These are phyloP conservation scores for Sitta europaea DNA, from an alignment of 2,113 vertebrate genomes.

Conservation along the genomic window DNA sequence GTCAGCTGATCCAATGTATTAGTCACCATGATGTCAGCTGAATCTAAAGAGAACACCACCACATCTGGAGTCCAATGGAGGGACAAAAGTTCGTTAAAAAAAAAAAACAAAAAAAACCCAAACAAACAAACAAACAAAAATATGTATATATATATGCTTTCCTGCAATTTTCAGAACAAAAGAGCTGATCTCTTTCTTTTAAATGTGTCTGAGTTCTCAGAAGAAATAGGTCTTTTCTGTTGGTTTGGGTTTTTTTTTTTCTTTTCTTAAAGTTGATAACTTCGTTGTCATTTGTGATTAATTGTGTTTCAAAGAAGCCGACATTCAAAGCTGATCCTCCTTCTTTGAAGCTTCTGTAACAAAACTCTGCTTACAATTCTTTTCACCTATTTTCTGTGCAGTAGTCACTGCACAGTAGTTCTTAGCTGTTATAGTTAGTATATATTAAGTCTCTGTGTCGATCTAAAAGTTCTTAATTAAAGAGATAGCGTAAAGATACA, in stretches of 20 bases:
- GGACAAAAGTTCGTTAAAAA: not conserved
- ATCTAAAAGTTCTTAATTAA: not conserved
- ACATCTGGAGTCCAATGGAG: not conserved
- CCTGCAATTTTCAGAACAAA: not conserved
- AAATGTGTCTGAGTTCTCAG: not conserved
- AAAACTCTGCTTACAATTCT: not conserved
- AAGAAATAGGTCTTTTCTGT: not conserved
- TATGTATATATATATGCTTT: not conserved
- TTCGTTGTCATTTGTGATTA: conserved; percentile 5
- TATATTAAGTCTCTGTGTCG: not conserved
- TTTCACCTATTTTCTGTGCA: not conserved
- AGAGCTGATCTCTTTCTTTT: not conserved
- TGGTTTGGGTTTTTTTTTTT: not conserved
- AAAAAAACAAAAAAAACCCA: not conserved
- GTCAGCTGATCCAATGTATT: not conserved
- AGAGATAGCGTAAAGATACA: not conserved
- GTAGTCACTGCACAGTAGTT: rapidly evolving
- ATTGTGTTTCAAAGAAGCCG: not conserved
- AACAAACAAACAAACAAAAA: too few relatives aligned
- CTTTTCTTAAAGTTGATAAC: not conserved
- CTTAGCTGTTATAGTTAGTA: not conserved
- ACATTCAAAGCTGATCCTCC: not conserved
- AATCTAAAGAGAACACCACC: not conserved
- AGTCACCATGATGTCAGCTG: not conserved
- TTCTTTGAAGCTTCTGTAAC: not conserved